Evolutionary conservation across 2,113 vertebrate genomes (phyloP).

Genomic region (Chrysemys picta): DNA sequence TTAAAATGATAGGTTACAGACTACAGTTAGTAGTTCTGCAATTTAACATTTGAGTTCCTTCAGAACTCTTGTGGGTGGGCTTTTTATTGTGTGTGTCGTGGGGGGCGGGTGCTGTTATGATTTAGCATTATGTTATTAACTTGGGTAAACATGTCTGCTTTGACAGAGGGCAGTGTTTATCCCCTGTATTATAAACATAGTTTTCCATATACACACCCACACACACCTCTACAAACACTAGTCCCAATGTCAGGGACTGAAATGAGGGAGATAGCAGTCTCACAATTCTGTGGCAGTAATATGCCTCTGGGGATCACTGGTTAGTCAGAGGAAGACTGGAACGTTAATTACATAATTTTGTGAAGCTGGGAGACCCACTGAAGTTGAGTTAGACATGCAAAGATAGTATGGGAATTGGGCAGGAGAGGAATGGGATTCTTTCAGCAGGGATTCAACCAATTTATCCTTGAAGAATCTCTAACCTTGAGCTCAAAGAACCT

Average conservation of each 20-base stretch:
- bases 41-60: too few species aligned
- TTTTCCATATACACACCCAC: background rate
- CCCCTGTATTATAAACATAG: background rate
- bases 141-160: background rate
- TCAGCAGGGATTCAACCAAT: background rate
- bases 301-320: background rate
- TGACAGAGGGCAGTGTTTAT: background rate
- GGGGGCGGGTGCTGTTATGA: rapidly evolving
- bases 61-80: too few species aligned
- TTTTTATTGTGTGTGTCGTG: too few species aligned
- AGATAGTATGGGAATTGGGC: background rate
- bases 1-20: too few species aligned
- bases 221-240: background rate
- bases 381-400: background rate
- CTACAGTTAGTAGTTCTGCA: too few species aligned
- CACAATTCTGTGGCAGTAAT: rapidly evolving
- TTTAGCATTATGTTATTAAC: background rate
- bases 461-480: background rate
- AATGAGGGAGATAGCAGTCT: background rate
- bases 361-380: too few species aligned
- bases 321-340: background rate
- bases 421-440: background rate
- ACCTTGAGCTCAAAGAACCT: background rate
- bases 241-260: background rate
- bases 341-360: background rate